Base-by-base conservation (phyloP, 2,797 vertebrate species). In the Trachops cirrhosus region DNA sequence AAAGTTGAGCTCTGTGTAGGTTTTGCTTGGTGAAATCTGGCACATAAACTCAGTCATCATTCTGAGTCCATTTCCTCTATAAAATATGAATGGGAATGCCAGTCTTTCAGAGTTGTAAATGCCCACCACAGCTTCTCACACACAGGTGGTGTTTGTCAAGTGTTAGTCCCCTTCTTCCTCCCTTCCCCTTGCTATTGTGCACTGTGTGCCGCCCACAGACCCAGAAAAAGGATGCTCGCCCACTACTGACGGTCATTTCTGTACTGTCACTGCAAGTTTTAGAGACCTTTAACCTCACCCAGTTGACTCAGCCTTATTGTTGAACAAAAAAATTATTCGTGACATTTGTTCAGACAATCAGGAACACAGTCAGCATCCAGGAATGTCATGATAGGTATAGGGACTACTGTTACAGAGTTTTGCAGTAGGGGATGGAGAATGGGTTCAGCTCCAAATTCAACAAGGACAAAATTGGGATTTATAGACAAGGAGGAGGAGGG, bases 191-290 rank as follows among this genome's bases (percentile, higher is more conserved):
- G 34, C 34, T 39, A 21, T 5, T 37, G 2, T n/a, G 14, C 0
- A 16, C 37, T 26, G 21, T 89, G 7, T 39, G 41, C 1, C 5
- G 41, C 1, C 5, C 62, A 39, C 59, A 75, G 39, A 92, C 34
- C 29, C 46, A 62, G 54, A 29, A 39, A n/a, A 50, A 85, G 24
- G n/a, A 41, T 0, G 0, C 3, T 9, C 0, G 0, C 32, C 37
- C 34, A 5, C 15, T 34, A 1, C 16, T 54, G 37, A 22, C 39
- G 0, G 1, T 68, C 62, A 50, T 22, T 21, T 82, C 34, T 50
- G 16, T 9, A 59, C 5, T 59, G 37, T n/a, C 44, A 18, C 22
- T 52, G 11, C 48, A 74, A 24, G 1, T 62, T 50, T 48, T 26
- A n/a, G 59, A 34, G 32, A 74, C 7, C 22, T 54, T 39, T 62